Conservation (phyloP, 2,888 invertebrate species). For the Nemoura dubitans region DNA sequence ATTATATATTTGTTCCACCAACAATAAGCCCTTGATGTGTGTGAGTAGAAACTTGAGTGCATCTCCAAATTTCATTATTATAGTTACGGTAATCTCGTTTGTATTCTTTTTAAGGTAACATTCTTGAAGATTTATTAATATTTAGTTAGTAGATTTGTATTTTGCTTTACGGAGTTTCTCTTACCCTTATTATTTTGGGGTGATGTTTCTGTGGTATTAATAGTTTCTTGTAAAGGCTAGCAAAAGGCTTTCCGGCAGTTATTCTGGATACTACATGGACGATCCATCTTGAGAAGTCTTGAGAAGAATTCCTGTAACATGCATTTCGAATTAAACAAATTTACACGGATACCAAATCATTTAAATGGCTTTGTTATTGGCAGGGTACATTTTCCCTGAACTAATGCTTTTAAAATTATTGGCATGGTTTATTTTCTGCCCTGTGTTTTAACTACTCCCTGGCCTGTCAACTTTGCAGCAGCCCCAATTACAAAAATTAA, state of each 20-base stretch:
- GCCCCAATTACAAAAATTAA: background rate
- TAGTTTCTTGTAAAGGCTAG: background rate
- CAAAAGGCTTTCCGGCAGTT: slow-evolving; percentile 19
- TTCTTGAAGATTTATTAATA: background rate
- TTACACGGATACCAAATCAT: slow-evolving; percentile 43
- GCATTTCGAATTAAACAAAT: slow-evolving; percentile 47
- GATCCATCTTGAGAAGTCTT: slow-evolving; percentile 26
- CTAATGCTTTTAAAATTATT: background rate
- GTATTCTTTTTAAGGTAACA: slow-evolving; percentile 12
- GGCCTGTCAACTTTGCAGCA: background rate
- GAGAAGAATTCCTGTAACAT: slow-evolving; percentile 44
- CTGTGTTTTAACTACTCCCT: background rate
- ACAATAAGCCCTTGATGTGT: background rate
- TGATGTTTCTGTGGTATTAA: slow-evolving; percentile 13
- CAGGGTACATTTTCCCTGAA: background rate
- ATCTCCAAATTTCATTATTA: background rate
- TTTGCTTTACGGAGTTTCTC: background rate
- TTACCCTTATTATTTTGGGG: slow-evolving; percentile 14
- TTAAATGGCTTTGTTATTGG: background rate
- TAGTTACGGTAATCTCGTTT: slow-evolving; percentile 3
- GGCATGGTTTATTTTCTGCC: background rate
- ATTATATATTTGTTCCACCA: background rate
- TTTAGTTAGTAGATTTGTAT: slow-evolving; percentile 27
- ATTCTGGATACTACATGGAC: slow-evolving; percentile 44
- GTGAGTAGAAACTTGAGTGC: background rate